phyloP scores from a whole-genome alignment of 2,888 invertebrate species.

The Sinelater perroti region DNA sequence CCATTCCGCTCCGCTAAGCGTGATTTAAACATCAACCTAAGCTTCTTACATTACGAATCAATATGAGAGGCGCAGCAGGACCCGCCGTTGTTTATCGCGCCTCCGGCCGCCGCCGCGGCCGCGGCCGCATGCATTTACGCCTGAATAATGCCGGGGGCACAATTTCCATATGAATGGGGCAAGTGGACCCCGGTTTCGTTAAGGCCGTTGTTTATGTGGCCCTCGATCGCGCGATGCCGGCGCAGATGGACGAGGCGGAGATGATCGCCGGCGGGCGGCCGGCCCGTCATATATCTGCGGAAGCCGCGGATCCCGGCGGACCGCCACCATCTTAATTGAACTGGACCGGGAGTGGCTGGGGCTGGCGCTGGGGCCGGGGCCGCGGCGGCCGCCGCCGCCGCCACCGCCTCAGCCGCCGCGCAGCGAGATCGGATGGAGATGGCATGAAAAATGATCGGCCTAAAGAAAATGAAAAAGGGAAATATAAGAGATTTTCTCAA shows the following conservation, averaged over 20 bases:
- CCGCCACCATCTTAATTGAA: constrained; percentile 61
- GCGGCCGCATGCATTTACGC: constrained; percentile 34
- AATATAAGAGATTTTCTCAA: constrained; percentile 62
- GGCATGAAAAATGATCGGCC: constrained; percentile 63
- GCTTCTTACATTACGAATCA: constrained; percentile 43
- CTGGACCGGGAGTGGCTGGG: constrained; percentile 56
- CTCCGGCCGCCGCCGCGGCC: constrained; percentile 28
- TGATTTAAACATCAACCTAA: constrained; percentile 43
- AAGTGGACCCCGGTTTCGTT: constrained; percentile 27
- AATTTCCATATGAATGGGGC: constrained; percentile 38
- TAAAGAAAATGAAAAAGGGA: constrained; percentile 61
- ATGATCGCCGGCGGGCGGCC: constrained; percentile 47
- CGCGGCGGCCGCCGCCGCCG: too few relatives aligned
- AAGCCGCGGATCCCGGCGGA: constrained; percentile 53
- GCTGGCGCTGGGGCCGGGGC: too few relatives aligned
- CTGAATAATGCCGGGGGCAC: constrained; percentile 34
- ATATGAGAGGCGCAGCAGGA: constrained; percentile 40
- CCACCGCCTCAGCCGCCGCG: constrained; percentile 44
- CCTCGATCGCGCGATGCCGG: constrained; percentile 35
- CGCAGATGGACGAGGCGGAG: constrained; percentile 44
- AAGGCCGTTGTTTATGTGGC: constrained; percentile 38
- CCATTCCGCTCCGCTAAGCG: constrained; percentile 38
- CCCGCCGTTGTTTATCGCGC: constrained; percentile 37
- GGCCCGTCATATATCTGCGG: constrained; percentile 48
- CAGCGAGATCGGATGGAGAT: constrained; percentile 57